Percentiles rank a stretch among this genome's conserved stretches.
phyloP scores from a whole-genome alignment of 1,140 invertebrate genomes.

The Drosophila nigromelanica region DNA sequence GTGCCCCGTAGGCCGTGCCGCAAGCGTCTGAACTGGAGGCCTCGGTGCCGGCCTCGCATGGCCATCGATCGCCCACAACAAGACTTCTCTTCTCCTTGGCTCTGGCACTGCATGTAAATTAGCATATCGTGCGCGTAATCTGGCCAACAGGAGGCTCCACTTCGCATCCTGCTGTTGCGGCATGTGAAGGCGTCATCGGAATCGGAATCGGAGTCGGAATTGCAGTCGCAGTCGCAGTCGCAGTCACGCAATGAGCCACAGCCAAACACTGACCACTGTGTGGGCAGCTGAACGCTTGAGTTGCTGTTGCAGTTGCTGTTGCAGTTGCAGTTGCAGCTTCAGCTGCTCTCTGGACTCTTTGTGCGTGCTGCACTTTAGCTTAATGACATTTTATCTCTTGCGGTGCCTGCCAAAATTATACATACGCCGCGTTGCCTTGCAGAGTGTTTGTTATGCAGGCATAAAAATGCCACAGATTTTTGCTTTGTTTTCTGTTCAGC shows the following conservation, averaged over 20 bases:
- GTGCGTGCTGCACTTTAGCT: slow-evolving; percentile 76
- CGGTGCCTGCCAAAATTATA: slow-evolving; percentile 36
- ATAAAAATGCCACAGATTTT: slow-evolving; percentile 29
- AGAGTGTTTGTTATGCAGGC: slow-evolving; percentile 53
- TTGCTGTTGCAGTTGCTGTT: neutral
- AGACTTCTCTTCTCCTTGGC: slow-evolving; percentile 36
- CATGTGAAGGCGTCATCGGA: slow-evolving; percentile 73
- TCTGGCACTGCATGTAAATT: slow-evolving; percentile 70
- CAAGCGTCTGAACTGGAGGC: slow-evolving; percentile 18
- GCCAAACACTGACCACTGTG: slow-evolving; percentile 63
- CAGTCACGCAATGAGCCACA: slow-evolving; percentile 58
- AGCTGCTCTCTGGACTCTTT: slow-evolving; percentile 24
- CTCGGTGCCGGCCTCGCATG: slow-evolving; percentile 44
- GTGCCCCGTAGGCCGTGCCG: slow-evolving; percentile 27
- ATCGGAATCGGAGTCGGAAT: slow-evolving; percentile 24
- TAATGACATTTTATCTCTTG: slow-evolving; percentile 78
- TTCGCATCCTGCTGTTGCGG: slow-evolving; percentile 70
- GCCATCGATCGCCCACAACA: slow-evolving; percentile 76
- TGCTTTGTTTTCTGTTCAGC: slow-evolving; percentile 23
- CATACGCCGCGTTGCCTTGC: slow-evolving; percentile 7
- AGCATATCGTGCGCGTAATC: slow-evolving; percentile 82
- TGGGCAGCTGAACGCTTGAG: slow-evolving; percentile 56
- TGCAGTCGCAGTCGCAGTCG: slow-evolving; percentile 1
- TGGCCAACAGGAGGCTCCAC: slow-evolving; percentile 70
- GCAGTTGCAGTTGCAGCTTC: too few relatives aligned